Evolutionary conservation across 2,113 vertebrate species (phyloP).

Genomic region (Solenodon paradoxus): DNA sequence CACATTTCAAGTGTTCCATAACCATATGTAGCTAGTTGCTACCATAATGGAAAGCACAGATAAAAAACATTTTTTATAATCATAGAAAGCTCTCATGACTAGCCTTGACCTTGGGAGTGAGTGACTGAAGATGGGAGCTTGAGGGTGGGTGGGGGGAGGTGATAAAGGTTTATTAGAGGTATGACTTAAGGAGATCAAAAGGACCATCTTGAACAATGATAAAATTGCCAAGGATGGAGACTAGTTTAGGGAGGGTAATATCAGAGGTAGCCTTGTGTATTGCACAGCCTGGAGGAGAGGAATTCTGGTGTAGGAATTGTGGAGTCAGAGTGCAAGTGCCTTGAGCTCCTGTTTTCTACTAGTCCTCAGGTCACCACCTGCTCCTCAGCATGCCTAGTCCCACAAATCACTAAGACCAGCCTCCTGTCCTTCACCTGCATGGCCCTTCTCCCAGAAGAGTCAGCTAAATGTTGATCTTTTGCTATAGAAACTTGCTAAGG

Average conservation of each 20-base stretch:
- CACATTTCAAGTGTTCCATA: background rate
- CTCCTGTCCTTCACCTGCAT: background rate
- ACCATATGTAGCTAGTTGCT: too few relatives aligned
- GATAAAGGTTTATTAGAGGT: background rate
- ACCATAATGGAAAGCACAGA: background rate
- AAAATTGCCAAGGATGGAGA: background rate
- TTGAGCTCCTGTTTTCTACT: background rate
- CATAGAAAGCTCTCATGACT: background rate
- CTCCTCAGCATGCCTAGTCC: background rate
- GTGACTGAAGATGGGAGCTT: too few relatives aligned
- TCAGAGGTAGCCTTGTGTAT: background rate
- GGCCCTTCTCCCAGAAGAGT: background rate
- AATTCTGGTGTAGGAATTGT: background rate
- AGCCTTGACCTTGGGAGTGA: background rate
- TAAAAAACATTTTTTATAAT: background rate
- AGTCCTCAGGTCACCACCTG: background rate
- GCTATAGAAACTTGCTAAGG: background rate
- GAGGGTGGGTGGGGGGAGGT: too few relatives aligned
- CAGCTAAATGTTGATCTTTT: background rate
- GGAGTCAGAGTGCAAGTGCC: background rate
- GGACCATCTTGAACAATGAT: background rate
- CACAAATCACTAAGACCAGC: background rate
- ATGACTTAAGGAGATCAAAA: too few relatives aligned
- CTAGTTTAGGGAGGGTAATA: background rate
- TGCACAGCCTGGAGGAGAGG: background rate